Base-by-base conservation (phyloP, 2,797 vertebrate species). In the Heteromormyrus szaboi region DNA sequence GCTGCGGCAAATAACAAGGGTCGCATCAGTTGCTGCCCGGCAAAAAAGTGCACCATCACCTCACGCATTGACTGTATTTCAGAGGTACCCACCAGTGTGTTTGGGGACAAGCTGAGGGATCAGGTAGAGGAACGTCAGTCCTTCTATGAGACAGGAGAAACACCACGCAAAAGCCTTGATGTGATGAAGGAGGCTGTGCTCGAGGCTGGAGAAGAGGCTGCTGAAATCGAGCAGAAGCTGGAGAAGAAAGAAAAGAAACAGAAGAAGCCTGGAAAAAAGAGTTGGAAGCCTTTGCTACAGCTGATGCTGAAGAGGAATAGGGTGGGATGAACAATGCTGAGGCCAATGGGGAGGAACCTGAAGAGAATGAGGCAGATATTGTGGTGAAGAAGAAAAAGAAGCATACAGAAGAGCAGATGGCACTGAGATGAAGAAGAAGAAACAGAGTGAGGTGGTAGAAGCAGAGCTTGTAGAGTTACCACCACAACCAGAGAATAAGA, bases 1-100 rank as follows among this genome's bases (percentile, higher is more conserved):
- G 98, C 98, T 0, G 98, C 97, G 0, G 97, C 98, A 90, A 98
- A 99, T 94, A 99, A 99, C 96, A 99, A 99, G 91, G 98, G 98
- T 0, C 96, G 98, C 11, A 99, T 99, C 94, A 99, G 98, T n/a
- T 96, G 98, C 48, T 99, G 99, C 90, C 93, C 99, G 92, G 98
- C 98, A 19, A 99, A 99, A 95, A 99, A 99, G 90, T 99, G 98
- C 95, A 97, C 97, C 29, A 98, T 99, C 0, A 98, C 98, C 17
- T 99, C 98, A 0, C 96, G 98, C 50, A 98, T 99, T 0, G 98
- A 99, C 94, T 99, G 98, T 91, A 99, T 99, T 93, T 98, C 98
- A 99, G 98, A 99, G 89, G 89, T 99, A 0, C 98, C 97, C 2
- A 99, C 97, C 0, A 95, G 95, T 0, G 97, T 99, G 0, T 99